Conservation (phyloP, 2,113 vertebrate genomes). For the Megalops atlanticus region DNA sequence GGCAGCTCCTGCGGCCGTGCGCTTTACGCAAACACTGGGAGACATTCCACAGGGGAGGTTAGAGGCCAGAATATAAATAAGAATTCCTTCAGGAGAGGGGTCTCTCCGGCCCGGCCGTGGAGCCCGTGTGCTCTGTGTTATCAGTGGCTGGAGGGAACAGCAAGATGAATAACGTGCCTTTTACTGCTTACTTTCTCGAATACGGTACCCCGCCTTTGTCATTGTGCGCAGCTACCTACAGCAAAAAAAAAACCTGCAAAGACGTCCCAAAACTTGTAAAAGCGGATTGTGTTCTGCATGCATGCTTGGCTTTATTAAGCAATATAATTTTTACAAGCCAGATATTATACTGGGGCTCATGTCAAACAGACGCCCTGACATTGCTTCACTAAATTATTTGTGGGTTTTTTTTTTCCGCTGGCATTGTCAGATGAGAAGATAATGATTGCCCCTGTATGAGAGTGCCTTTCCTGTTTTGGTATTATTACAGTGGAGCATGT, state of each 20-base stretch:
- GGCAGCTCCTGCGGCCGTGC: slow-evolving; percentile 30
- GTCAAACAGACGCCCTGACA: not conserved
- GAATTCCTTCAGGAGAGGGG: not conserved
- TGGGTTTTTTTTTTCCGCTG: too few species aligned
- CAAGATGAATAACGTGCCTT: not conserved
- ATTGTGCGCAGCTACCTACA: not conserved
- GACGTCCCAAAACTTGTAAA: not conserved
- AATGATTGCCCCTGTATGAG: too few species aligned
- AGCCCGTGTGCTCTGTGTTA: not conserved
- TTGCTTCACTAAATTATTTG: too few species aligned
- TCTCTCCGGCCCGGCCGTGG: not conserved
- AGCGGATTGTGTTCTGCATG: not conserved
- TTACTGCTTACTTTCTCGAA: slow-evolving; percentile 17
- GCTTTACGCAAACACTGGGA: slow-evolving; percentile 47
- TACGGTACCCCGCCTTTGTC: not conserved
- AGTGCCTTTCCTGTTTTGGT: too few species aligned
- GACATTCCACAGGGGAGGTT: slow-evolving; percentile 43
- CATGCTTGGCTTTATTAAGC: slow-evolving; percentile 18
- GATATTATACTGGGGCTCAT: too few species aligned
- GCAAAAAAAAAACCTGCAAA: not conserved
- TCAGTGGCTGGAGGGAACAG: not conserved
- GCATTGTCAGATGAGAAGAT: too few species aligned
- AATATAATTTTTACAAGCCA: too few species aligned
- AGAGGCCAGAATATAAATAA: slow-evolving; percentile 18
- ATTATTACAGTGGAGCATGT: too few species aligned